A percentile compares a stretch with the other conserved stretches of the same genome.
Conservation (phyloP, 2,113 vertebrate genomes). For the Gopherus evgoodei region DNA sequence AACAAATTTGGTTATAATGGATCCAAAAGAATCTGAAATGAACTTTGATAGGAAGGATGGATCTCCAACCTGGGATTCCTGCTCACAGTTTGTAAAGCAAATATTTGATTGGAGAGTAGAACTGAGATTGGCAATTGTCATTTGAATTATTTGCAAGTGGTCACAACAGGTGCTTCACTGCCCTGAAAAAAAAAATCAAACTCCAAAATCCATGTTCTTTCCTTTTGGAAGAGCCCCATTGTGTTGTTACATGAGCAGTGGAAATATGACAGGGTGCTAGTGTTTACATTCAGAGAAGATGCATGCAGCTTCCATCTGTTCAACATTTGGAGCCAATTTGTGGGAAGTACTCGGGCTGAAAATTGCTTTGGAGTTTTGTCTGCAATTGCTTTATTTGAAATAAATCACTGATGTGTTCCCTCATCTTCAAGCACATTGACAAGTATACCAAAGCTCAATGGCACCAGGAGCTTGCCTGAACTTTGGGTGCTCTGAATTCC, state of each 20-base stretch:
- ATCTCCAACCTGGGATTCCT: background rate
- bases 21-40: background rate
- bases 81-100: background rate
- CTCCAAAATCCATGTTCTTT: constrained; percentile 53
- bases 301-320: constrained; percentile 69
- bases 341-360: constrained; percentile 64
- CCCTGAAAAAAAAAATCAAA: constrained; percentile 49
- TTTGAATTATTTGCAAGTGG: constrained; percentile 16
- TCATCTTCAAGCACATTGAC: constrained; percentile 25
- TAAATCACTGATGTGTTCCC: constrained; percentile 10
- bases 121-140: constrained; percentile 10
- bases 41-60: background rate
- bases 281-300: constrained; percentile 61
- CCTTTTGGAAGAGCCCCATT: constrained; percentile 28
- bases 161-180: constrained; percentile 32
- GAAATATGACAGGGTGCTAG: constrained; percentile 47
- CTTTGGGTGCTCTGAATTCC: constrained; percentile 32
- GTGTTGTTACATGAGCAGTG: constrained; percentile 60
- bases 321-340: constrained; percentile 68
- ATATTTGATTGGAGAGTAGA: background rate
- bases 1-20: background rate
- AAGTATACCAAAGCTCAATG: background rate
- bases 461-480: constrained; percentile 38
- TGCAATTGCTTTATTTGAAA: constrained; percentile 58
- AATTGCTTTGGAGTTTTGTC: constrained; percentile 70